Percentiles rank a stretch among this genome's conserved stretches.
These are phyloP conservation scores for Pinctada fucata DNA, from an alignment of 2,888 invertebrate species.

Conservation along the genomic window DNA sequence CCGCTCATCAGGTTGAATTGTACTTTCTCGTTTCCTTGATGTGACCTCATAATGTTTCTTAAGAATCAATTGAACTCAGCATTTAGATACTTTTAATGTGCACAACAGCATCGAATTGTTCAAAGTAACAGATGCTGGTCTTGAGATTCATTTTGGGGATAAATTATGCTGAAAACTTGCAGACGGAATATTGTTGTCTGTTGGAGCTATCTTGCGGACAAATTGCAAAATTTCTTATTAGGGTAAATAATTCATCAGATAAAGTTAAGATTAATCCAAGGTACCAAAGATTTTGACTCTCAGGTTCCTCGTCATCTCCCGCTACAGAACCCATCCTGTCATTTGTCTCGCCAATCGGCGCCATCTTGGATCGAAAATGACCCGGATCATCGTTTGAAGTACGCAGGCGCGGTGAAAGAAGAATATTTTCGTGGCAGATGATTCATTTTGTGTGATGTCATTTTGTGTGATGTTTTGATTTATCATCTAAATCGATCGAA, in stretches of 20 bases:
- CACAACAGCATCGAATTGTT: no score
- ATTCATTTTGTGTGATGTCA: constrained; percentile 58
- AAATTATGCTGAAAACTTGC: constrained; percentile 27
- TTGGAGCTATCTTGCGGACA: not conserved
- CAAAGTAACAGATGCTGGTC: no score
- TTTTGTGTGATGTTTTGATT: constrained; percentile 21
- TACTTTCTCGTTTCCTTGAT: no score
- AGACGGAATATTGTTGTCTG: not conserved
- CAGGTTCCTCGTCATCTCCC: constrained; percentile 65
- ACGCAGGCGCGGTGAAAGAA: constrained; percentile 61
- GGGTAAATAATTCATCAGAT: no score
- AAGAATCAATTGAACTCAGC: no score
- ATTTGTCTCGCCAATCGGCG: constrained; percentile 72
- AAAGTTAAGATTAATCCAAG: not conserved
- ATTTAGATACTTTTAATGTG: no score
- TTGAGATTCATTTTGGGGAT: not conserved
- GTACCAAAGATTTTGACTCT: constrained; percentile 72
- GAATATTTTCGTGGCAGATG: constrained; percentile 52
- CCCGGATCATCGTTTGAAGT: constrained; percentile 48
- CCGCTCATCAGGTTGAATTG: no score
- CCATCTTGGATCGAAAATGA: constrained; percentile 71
- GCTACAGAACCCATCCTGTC: constrained; percentile 67
- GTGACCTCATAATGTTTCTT: no score
- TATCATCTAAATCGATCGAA: not conserved
- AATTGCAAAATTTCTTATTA: not conserved